These are phyloP conservation scores for Enteromius treurensis DNA, from an alignment of 2,797 vertebrate species.

Conservation along the genomic window DNA sequence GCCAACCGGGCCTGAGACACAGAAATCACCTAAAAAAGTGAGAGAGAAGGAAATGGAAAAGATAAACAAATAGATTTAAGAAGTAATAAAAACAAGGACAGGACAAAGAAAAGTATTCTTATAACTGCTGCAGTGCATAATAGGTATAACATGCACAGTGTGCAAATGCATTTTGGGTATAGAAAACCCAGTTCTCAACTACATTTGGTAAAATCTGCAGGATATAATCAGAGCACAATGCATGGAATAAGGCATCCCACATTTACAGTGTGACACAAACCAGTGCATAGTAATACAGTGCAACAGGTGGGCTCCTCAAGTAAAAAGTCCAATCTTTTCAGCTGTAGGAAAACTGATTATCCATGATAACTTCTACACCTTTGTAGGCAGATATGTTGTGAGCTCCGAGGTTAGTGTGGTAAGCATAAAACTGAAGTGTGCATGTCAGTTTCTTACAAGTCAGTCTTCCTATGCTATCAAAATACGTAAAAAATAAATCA, in stretches of 20 bases:
- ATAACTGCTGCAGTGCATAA: neutral
- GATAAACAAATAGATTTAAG: neutral
- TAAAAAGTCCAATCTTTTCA: neutral
- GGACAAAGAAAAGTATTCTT: neutral
- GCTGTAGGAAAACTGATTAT: neutral
- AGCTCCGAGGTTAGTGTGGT: neutral
- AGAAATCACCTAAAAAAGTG: conserved; percentile 80
- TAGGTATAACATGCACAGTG: neutral
- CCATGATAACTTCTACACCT: neutral
- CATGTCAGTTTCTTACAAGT: neutral
- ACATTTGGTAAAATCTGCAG: neutral
- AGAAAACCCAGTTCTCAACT: neutral
- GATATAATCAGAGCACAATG: neutral
- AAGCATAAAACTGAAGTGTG: neutral
- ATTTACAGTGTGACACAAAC: neutral
- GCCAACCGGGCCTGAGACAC: conserved; percentile 89
- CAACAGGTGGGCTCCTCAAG: neutral
- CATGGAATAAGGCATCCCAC: neutral
- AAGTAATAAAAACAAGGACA: neutral
- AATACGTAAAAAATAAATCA: too few relatives aligned
- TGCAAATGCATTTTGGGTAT: conserved; percentile 29
- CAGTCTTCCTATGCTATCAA: too few relatives aligned
- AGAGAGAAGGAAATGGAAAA: conserved; percentile 8
- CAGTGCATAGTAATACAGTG: neutral
- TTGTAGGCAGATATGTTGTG: neutral